Conservation (phyloP, 2,888 invertebrate genomes). For the Trichacis sp. region DNA sequence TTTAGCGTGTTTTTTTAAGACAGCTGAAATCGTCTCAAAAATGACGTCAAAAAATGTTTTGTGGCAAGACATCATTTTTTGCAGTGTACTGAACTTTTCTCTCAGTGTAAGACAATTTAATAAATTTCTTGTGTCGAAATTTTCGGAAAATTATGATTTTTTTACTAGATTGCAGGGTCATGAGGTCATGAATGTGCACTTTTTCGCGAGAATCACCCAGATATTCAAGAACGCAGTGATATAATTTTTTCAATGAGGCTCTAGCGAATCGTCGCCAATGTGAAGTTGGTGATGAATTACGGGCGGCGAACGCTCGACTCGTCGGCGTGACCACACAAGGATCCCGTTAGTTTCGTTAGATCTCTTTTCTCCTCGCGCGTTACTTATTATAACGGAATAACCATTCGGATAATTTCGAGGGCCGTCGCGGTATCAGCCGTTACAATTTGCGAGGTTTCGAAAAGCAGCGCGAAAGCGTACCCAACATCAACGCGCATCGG, state of each 20-base stretch:
- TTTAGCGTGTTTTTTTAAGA: too few relatives aligned
- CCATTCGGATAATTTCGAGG: slow-evolving; percentile 36
- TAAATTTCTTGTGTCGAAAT: too few relatives aligned
- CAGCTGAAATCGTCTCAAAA: too few relatives aligned
- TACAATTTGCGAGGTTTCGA: slow-evolving; percentile 30
- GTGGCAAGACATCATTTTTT: too few relatives aligned
- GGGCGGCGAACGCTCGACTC: slow-evolving; percentile 37
- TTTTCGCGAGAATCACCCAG: too few relatives aligned
- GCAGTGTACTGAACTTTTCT: too few relatives aligned
- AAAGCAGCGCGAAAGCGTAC: slow-evolving; percentile 8
- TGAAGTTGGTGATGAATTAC: slow-evolving; percentile 40
- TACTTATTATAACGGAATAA: slow-evolving; percentile 44
- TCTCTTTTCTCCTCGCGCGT: slow-evolving; percentile 41
- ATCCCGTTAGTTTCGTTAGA: slow-evolving; percentile 43
- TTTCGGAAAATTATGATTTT: too few relatives aligned
- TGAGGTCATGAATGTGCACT: too few relatives aligned
- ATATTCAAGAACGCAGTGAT: too few relatives aligned
- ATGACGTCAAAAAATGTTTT: too few relatives aligned
- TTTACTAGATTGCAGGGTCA: too few relatives aligned
- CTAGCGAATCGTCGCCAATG: slow-evolving; percentile 10
- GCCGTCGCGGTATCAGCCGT: slow-evolving; percentile 30
- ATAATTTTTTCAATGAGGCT: neutral
- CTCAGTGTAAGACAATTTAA: too few relatives aligned
- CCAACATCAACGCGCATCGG: neutral
- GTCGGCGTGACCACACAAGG: slow-evolving; percentile 42